These are phyloP conservation scores for Sycophila sp. DNA, from an alignment of 1,140 invertebrate genomes.

Conservation along the genomic window DNA sequence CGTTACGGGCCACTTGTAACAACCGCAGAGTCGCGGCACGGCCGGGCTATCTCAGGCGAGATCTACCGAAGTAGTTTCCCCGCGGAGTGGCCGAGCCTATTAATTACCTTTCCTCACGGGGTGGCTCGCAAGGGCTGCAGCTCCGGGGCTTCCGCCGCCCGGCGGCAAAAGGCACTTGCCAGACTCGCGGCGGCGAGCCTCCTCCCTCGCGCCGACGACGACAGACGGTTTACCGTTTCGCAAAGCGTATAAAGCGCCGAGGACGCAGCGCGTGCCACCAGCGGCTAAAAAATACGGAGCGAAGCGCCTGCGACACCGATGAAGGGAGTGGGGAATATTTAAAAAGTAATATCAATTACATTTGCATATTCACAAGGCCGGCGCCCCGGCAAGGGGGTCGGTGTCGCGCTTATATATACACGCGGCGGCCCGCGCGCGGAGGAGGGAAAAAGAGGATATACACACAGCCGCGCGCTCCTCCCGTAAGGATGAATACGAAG, in stretches of 20 bases:
- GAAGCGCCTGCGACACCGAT: constrained; percentile 25
- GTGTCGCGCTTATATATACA: constrained; percentile 7
- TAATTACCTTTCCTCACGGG: constrained; percentile 58
- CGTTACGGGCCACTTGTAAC: constrained; percentile 54
- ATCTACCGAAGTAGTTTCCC: constrained; percentile 2
- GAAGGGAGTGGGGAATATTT: constrained; percentile 63
- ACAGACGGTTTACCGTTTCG: constrained; percentile 1
- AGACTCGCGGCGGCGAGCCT: too few relatives aligned
- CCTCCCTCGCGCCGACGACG: background rate
- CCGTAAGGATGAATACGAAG: constrained; percentile 42
- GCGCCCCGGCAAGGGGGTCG: too few relatives aligned
- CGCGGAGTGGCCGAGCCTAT: constrained; percentile 49
- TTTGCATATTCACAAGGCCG: constrained; percentile 65
- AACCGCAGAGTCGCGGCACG: constrained; percentile 21
- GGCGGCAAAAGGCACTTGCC: constrained; percentile 63
- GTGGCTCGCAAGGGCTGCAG: background rate
- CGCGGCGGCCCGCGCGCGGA: background rate
- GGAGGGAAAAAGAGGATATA: background rate
- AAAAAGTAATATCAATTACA: constrained; percentile 68
- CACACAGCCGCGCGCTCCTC: background rate
- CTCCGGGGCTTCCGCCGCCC: constrained; percentile 33
- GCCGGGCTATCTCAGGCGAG: constrained; percentile 8
- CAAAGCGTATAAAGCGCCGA: constrained; percentile 5
- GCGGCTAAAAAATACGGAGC: constrained; percentile 8
- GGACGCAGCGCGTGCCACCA: background rate